phyloP scores from a whole-genome alignment of 30 jellyfish, hydroid and myxozoan species.

The Catostylus mosaicus region DNA sequence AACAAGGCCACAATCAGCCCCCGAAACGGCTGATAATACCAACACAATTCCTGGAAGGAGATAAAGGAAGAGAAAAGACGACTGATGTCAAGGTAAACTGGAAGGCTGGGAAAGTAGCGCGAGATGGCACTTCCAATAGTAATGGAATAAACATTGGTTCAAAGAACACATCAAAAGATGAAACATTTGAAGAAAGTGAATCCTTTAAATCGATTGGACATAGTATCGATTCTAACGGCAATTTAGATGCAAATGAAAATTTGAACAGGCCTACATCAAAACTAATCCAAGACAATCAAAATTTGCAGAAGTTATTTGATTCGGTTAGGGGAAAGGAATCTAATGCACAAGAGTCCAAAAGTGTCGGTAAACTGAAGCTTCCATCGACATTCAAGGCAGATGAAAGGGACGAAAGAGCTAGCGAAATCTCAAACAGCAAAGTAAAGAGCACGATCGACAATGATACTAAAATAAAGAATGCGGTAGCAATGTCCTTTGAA shows the following conservation, averaged over 20 bases:
- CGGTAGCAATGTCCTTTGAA: conserved; percentile 25
- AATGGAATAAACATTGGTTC: not conserved
- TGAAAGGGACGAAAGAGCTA: not conserved
- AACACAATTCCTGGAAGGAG: conserved; percentile 17
- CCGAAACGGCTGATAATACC: conserved; percentile 37
- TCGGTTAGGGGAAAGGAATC: conserved; percentile 51
- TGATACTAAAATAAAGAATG: conserved; percentile 9
- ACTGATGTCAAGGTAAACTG: not conserved
- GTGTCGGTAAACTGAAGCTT: conserved; percentile 44
- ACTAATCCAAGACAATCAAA: conserved; percentile 49
- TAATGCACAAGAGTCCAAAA: conserved; percentile 12
- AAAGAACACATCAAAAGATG: not conserved
- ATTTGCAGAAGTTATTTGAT: conserved; percentile 45
- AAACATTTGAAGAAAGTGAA: not conserved
- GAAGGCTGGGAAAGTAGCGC: not conserved
- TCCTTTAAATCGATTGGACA: not conserved
- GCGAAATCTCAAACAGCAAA: not conserved
- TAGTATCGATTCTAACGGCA: not conserved
- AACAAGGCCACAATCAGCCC: conserved; percentile 11
- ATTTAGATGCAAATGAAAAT: not conserved
- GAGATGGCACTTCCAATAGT: not conserved
- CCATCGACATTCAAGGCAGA: conserved; percentile 25
- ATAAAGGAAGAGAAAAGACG: conserved; percentile 7
- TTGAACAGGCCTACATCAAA: conserved; percentile 61
- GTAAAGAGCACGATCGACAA: not conserved